Conservation (phyloP, 2,888 invertebrate genomes). For the Cosmia trapezina region DNA sequence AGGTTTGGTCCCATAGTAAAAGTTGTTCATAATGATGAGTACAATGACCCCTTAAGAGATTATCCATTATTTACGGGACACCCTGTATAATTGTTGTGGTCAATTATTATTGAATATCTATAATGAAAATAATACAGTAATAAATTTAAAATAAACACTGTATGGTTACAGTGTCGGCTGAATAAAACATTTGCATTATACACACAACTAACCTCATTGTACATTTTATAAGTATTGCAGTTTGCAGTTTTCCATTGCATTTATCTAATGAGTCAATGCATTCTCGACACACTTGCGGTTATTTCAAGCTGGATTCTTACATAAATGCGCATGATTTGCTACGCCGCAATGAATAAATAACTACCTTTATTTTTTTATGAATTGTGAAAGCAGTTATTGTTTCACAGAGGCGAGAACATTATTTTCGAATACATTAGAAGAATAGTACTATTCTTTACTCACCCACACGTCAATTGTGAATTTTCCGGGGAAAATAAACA, state of each 20-base stretch:
- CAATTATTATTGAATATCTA: background rate
- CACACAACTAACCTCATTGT: slow-evolving; percentile 48
- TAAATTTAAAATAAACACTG: slow-evolving; percentile 15
- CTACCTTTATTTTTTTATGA: slow-evolving; percentile 39
- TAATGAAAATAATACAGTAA: slow-evolving; percentile 16
- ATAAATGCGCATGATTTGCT: slow-evolving; percentile 49
- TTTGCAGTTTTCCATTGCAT: slow-evolving; percentile 50
- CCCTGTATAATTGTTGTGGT: slow-evolving; percentile 21
- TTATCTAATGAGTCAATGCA: slow-evolving; percentile 55
- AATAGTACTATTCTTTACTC: slow-evolving; percentile 22
- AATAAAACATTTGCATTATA: slow-evolving; percentile 41
- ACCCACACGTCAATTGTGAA: slow-evolving; percentile 13
- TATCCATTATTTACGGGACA: too few relatives aligned
- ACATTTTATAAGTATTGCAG: slow-evolving; percentile 42
- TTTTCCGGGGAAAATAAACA: slow-evolving; percentile 19
- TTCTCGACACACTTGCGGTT: slow-evolving; percentile 59
- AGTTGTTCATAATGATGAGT: too few relatives aligned
- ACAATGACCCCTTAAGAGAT: too few relatives aligned
- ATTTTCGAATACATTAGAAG: slow-evolving; percentile 45
- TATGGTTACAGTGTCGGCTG: slow-evolving; percentile 16
- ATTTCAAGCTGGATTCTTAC: slow-evolving; percentile 41
- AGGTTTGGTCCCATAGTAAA: too few relatives aligned
- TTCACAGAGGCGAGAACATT: slow-evolving; percentile 18
- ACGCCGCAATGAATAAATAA: slow-evolving; percentile 41
- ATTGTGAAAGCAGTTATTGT: slow-evolving; percentile 38